A percentile compares a stretch with the other conserved stretches of the same genome.
Evolutionary conservation across 2,888 invertebrate species (phyloP).

Genomic region (Antitype chi): DNA sequence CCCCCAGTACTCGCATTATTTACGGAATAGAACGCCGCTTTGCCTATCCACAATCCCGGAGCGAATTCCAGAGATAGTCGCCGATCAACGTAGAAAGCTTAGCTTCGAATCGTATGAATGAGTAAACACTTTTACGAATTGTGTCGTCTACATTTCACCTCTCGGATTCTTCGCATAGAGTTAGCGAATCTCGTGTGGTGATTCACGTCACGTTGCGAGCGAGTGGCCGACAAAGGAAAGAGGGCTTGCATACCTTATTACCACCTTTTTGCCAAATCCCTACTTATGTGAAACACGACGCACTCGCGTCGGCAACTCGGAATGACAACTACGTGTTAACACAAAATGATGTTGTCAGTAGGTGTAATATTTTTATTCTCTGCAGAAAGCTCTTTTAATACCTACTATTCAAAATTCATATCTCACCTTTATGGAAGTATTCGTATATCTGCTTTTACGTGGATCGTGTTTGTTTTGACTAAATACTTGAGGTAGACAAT

Average conservation of each 20-base stretch:
- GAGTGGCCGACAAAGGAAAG: slow-evolving; percentile 90
- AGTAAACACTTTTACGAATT: slow-evolving; percentile 81
- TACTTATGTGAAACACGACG: slow-evolving; percentile 88
- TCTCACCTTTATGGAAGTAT: slow-evolving; percentile 30
- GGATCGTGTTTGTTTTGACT: slow-evolving; percentile 44
- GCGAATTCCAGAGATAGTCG: slow-evolving; percentile 70
- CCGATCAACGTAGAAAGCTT: slow-evolving; percentile 71
- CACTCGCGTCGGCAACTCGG: slow-evolving; percentile 81
- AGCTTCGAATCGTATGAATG: slow-evolving; percentile 76
- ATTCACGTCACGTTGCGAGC: slow-evolving; percentile 88
- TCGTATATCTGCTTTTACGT: slow-evolving; percentile 23
- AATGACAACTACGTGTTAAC: slow-evolving; percentile 84
- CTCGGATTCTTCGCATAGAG: slow-evolving; percentile 81
- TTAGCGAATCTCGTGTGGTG: slow-evolving; percentile 83
- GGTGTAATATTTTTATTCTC: slow-evolving; percentile 68
- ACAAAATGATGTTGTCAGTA: slow-evolving; percentile 71
- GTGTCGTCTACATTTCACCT: slow-evolving; percentile 80
- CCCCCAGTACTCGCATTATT: slow-evolving; percentile 74
- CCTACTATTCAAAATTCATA: slow-evolving; percentile 52
- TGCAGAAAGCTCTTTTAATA: slow-evolving; percentile 50
- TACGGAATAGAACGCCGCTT: slow-evolving; percentile 73
- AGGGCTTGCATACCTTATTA: slow-evolving; percentile 90
- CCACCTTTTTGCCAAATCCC: slow-evolving; percentile 89
- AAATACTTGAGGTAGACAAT: slow-evolving; percentile 22
- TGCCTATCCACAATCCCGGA: slow-evolving; percentile 69